phyloP scores from a whole-genome alignment of 35 echinoderm and acorn worm species.

The Patiria miniata region DNA sequence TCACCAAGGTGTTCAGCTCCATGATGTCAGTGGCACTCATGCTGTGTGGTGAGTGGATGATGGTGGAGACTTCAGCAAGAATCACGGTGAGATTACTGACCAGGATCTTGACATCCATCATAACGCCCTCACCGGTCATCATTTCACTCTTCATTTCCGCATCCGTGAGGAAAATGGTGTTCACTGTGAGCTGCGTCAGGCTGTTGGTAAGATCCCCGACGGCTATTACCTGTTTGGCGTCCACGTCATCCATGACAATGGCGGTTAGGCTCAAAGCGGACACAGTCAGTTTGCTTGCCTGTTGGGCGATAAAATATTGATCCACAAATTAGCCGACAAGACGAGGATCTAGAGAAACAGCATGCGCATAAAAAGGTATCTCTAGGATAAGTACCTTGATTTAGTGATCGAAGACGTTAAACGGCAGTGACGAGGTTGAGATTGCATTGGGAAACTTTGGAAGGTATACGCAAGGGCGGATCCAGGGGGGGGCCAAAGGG shows the following conservation, averaged over 20 bases:
- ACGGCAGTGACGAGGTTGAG: no score
- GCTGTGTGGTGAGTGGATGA: constrained; percentile 54
- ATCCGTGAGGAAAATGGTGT: constrained; percentile 78
- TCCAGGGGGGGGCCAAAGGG: no score
- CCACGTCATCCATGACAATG: constrained; percentile 26
- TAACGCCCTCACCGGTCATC: no score
- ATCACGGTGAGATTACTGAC: constrained; percentile 60
- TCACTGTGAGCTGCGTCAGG: constrained; percentile 62
- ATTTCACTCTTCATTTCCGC: constrained; percentile 42
- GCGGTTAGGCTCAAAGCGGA: background rate
- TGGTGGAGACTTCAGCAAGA: constrained; percentile 53
- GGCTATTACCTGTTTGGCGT: constrained; percentile 56
- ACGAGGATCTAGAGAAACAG: no score
- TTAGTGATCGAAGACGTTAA: no score
- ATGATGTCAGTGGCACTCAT: constrained; percentile 63
- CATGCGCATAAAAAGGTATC: no score
- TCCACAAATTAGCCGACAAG: no score
- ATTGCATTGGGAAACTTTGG: no score
- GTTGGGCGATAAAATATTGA: background rate
- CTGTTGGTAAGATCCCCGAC: constrained; percentile 67
- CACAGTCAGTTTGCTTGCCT: constrained; percentile 4
- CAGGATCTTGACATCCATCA: constrained; percentile 51
- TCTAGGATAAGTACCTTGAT: no score
- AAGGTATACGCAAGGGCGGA: no score
- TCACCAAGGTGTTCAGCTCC: constrained; percentile 62